Percentiles rank a stretch among this genome's conserved stretches.
Conservation (phyloP, 2,888 invertebrate species). For the Anarsia innoxiella region DNA sequence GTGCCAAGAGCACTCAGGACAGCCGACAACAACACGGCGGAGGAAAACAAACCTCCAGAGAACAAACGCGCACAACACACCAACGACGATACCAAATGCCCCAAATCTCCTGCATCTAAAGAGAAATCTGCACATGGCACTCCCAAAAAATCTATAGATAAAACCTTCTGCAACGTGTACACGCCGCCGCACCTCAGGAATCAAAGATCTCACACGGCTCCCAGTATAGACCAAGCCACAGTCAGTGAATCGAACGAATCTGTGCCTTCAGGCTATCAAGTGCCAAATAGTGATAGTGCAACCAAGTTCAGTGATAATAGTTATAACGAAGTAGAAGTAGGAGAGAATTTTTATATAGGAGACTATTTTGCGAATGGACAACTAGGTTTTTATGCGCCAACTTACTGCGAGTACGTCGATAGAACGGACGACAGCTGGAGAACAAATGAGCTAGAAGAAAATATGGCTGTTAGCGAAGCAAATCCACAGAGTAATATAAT, state of each 20-base stretch:
- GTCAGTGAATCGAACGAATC: conserved; percentile 46
- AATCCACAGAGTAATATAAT: conserved; percentile 59
- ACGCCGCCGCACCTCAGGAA: conserved; percentile 67
- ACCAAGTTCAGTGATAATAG: conserved; percentile 65
- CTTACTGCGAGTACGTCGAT: conserved; percentile 48
- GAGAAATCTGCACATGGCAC: conserved; percentile 54
- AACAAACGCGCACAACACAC: conserved; percentile 35
- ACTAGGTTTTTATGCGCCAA: conserved; percentile 59
- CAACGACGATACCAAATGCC: conserved; percentile 39
- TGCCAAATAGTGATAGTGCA: conserved; percentile 74
- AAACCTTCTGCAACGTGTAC: conserved; percentile 68
- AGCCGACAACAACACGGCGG: conserved; percentile 30
- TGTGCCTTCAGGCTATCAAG: conserved; percentile 63
- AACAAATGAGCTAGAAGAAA: conserved; percentile 55
- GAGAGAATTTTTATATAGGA: conserved; percentile 69
- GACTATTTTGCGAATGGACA: conserved; percentile 69
- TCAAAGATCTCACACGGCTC: conserved; percentile 52
- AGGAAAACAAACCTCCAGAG: conserved; percentile 22
- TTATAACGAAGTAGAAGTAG: conserved; percentile 55
- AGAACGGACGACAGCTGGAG: conserved; percentile 36
- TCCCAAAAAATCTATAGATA: conserved; percentile 55
- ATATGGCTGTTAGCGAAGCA: conserved; percentile 53
- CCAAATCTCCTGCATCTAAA: conserved; percentile 51
- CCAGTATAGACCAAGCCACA: conserved; percentile 41
- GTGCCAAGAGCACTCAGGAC: conserved; percentile 81